These are phyloP conservation scores for Anneissia japonica DNA, from an alignment of 35 echinoderm and acorn worm genomes.

Conservation along the genomic window DNA sequence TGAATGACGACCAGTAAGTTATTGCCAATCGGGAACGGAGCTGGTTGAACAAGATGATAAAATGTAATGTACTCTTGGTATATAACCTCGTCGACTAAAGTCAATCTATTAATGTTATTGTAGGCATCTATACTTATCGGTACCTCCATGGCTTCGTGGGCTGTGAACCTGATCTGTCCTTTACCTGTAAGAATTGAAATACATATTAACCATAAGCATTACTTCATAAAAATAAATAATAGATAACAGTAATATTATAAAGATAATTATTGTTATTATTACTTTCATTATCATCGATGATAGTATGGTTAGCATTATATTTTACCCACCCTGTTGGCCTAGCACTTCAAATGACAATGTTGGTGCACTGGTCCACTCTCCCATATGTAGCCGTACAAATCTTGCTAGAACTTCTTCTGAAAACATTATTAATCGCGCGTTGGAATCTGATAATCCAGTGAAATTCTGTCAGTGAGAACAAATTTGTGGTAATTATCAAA, in stretches of 20 bases:
- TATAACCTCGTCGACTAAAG: not conserved
- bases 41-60: slow-evolving; percentile 54
- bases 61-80: slow-evolving; percentile 38
- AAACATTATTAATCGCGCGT: not conserved
- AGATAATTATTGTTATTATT: too few species aligned
- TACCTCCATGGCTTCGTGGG: not conserved
- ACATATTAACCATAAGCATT: not conserved
- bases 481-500: too few species aligned
- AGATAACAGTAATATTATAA: too few species aligned
- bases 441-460: not conserved
- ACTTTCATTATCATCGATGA: too few species aligned
- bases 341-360: not conserved
- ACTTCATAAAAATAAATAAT: not conserved
- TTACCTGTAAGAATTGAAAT: not conserved
- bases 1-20: slow-evolving; percentile 41
- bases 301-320: too few species aligned
- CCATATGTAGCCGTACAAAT: not conserved
- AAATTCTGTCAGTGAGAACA: too few species aligned
- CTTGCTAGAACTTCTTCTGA: not conserved
- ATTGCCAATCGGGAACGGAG: slow-evolving; percentile 60
- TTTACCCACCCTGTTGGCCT: not conserved
- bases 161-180: not conserved
- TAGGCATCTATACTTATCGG: not conserved
- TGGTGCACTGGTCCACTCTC: not conserved
- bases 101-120: not conserved